phyloP scores from a whole-genome alignment of 2,888 invertebrate genomes.

The Choristoneura rosaceana region DNA sequence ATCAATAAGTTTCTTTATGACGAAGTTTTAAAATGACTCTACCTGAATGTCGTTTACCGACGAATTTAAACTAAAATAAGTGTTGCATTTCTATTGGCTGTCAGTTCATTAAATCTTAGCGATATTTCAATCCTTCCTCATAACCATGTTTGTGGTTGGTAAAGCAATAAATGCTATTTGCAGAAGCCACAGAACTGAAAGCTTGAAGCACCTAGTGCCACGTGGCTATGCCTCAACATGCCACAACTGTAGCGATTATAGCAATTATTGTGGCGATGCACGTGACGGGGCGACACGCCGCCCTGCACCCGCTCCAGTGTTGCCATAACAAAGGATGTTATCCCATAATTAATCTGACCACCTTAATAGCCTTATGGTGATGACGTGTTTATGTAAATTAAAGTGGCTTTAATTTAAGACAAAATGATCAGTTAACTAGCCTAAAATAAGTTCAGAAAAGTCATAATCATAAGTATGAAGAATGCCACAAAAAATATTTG shows the following conservation, averaged over 20 bases:
- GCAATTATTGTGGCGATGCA: slow-evolving; percentile 44
- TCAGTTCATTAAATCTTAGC: slow-evolving; percentile 51
- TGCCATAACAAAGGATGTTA: slow-evolving; percentile 23
- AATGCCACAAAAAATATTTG: slow-evolving; percentile 46
- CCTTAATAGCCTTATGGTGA: slow-evolving; percentile 23
- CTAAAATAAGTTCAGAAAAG: slow-evolving; percentile 2
- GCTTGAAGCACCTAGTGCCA: slow-evolving; percentile 54
- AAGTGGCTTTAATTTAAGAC: slow-evolving; percentile 8
- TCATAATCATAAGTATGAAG: slow-evolving; percentile 5
- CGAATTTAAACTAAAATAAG: background rate
- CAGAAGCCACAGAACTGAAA: slow-evolving; percentile 71
- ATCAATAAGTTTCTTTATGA: too few relatives aligned
- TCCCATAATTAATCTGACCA: slow-evolving; percentile 33
- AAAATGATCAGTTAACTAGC: background rate
- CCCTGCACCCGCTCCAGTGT: slow-evolving; percentile 20
- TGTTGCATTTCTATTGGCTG: background rate
- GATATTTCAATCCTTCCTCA: slow-evolving; percentile 52
- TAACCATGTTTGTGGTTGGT: slow-evolving; percentile 55
- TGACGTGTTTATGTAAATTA: slow-evolving; percentile 18
- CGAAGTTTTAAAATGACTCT: too few relatives aligned
- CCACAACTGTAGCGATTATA: slow-evolving; percentile 41
- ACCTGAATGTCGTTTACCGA: background rate
- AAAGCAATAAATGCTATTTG: slow-evolving; percentile 70
- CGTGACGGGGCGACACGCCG: slow-evolving; percentile 41
- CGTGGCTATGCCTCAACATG: slow-evolving; percentile 49